Evolutionary conservation across 2,797 vertebrate genomes (phyloP).

Genomic region (Premnoplex brunnescens): DNA sequence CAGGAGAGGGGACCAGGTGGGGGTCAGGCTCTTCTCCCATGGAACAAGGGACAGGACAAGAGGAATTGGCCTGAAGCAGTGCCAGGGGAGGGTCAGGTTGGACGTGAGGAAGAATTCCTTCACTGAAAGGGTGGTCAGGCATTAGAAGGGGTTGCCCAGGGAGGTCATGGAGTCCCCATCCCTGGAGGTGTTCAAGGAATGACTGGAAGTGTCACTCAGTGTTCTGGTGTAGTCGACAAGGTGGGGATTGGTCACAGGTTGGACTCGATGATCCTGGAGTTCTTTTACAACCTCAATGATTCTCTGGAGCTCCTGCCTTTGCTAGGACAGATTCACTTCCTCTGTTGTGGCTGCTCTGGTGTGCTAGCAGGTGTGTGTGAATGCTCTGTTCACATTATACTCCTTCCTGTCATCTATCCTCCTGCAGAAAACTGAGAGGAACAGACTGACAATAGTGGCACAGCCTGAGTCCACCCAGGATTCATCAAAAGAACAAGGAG

Average conservation of each 20-base stretch:
- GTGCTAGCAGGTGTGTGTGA: not conserved
- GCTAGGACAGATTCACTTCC: not conserved
- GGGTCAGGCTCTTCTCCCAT: rapidly evolving
- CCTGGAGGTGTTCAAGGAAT: not conserved
- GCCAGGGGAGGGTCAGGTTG: rapidly evolving
- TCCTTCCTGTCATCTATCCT: not conserved
- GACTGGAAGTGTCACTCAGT: not conserved
- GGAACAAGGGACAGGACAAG: not conserved
- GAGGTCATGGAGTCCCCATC: not conserved
- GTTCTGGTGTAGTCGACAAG: not conserved
- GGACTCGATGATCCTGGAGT: not conserved
- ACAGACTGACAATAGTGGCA: not conserved
- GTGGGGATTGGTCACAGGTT: not conserved
- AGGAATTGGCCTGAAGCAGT: rapidly evolving
- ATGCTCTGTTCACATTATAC: not conserved
- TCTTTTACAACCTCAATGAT: not conserved
- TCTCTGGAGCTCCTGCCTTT: not conserved
- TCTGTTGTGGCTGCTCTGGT: not conserved
- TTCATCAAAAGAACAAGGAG: not conserved
- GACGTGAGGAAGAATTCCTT: not conserved
- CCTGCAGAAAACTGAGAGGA: not conserved
- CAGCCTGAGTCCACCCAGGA: not conserved
- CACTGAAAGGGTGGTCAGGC: not conserved
- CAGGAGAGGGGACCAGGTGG: not conserved
- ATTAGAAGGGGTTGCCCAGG: not conserved